A percentile compares a stretch with the other conserved stretches of the same genome.
Evolutionary conservation across 1,140 invertebrate species (phyloP).

Genomic region (Vanessa tameamea): DNA sequence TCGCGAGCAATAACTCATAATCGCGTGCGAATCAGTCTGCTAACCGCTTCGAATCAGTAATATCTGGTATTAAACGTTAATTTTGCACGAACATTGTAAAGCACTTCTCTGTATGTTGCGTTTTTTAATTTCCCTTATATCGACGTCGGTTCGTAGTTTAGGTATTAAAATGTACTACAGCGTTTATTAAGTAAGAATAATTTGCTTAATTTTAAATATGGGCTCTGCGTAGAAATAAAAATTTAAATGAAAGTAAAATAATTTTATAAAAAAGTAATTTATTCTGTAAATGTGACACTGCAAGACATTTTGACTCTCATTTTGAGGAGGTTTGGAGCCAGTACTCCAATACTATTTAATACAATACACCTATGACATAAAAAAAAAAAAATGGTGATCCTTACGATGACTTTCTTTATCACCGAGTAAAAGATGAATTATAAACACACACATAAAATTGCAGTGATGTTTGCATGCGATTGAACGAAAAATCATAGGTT

Average conservation of each 20-base stretch:
- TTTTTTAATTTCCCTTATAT: neutral
- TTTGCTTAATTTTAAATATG: neutral
- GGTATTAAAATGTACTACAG: neutral
- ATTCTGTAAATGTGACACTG: too few relatives aligned
- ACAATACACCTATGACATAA: too few relatives aligned
- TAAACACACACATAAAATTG: too few relatives aligned
- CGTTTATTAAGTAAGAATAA: neutral
- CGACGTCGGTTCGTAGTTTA: neutral
- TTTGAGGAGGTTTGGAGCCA: too few relatives aligned
- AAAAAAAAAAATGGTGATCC: too few relatives aligned
- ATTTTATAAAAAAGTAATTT: neutral
- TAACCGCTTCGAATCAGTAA: slow-evolving; percentile 18
- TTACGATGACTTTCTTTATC: too few relatives aligned
- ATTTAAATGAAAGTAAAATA: neutral
- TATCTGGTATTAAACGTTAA: slow-evolving; percentile 24
- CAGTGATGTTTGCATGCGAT: too few relatives aligned
- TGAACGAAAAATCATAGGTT: too few relatives aligned
- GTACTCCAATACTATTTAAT: too few relatives aligned
- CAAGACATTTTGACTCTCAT: too few relatives aligned
- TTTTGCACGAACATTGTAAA: slow-evolving; percentile 13
- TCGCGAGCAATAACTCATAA: slow-evolving; percentile 22
- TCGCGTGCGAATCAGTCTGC: slow-evolving; percentile 19
- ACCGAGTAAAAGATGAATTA: too few relatives aligned
- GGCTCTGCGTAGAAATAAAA: neutral
- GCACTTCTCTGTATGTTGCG: neutral